Percentiles rank a stretch among this genome's conserved stretches.
These are phyloP conservation scores for Drosophila longiperda DNA, from an alignment of 2,888 invertebrate species.

Conservation along the genomic window DNA sequence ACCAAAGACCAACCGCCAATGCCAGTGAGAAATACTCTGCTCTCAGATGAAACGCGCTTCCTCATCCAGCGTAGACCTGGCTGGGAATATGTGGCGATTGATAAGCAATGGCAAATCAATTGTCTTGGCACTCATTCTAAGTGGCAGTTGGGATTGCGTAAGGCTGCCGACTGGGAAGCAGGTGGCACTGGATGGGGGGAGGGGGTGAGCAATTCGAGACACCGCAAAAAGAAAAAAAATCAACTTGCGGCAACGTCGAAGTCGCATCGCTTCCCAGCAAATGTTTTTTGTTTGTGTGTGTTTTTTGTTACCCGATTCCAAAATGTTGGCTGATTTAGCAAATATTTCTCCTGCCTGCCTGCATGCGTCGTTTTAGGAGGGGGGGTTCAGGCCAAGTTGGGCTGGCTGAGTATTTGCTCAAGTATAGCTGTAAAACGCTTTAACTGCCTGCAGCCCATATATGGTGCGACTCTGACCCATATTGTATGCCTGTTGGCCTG, in stretches of 20 bases:
- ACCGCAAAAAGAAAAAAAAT: conserved; percentile 48
- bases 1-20: conserved; percentile 67
- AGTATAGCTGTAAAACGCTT: conserved; percentile 51
- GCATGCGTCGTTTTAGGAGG: not conserved
- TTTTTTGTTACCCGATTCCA: conserved; percentile 34
- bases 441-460: conserved; percentile 41
- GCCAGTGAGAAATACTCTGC: conserved; percentile 30
- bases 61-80: conserved; percentile 16
- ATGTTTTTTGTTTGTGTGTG: not conserved
- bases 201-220: conserved; percentile 11
- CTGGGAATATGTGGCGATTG: not conserved
- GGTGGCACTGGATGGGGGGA: not conserved
- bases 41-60: conserved; percentile 19
- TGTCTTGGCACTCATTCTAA: conserved; percentile 9
- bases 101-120: conserved; percentile 10
- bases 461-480: conserved; percentile 55
- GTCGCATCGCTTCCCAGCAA: conserved; percentile 33
- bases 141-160: conserved; percentile 23
- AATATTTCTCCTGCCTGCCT: not conserved
- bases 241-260: conserved; percentile 24
- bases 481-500: conserved; percentile 17
- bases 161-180: not conserved
- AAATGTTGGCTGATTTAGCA: conserved; percentile 41
- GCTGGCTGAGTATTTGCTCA: conserved; percentile 1
- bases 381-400: not conserved